A percentile compares a stretch with the other conserved stretches of the same genome.
Evolutionary conservation across 2,888 invertebrate genomes (phyloP).

Genomic region (Papilio protenor): DNA sequence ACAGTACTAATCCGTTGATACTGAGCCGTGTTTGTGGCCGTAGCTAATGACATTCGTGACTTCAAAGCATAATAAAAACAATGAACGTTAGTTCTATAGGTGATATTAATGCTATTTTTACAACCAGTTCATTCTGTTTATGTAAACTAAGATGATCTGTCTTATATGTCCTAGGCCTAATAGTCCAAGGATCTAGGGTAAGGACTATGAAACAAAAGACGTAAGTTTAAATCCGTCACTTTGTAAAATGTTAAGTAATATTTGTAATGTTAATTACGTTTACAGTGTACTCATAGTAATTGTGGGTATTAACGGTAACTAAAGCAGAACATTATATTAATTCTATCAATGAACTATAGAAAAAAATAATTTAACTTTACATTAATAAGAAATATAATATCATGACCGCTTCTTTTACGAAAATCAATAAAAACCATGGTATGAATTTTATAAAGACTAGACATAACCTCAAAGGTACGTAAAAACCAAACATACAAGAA

Average conservation of each 20-base stretch:
- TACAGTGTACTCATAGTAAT: not conserved
- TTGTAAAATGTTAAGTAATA: not conserved
- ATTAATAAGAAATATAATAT: not conserved
- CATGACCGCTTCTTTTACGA: too few relatives aligned
- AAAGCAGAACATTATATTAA: not conserved
- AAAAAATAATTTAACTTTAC: not conserved
- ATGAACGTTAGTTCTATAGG: conserved; percentile 23
- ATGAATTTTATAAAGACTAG: not conserved
- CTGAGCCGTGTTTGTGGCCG: conserved; percentile 32
- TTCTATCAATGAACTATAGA: not conserved
- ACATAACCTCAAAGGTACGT: not conserved
- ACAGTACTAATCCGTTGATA: conserved; percentile 23
- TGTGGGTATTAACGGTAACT: not conserved
- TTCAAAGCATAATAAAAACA: conserved; percentile 33
- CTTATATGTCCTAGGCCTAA: not conserved
- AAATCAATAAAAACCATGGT: not conserved
- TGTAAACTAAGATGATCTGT: not conserved
- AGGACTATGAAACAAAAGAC: not conserved
- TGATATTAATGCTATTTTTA: conserved; percentile 12
- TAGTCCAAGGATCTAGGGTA: not conserved
- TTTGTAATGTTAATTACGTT: not conserved
- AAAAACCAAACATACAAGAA: not conserved
- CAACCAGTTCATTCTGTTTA: conserved; percentile 3
- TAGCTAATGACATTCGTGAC: conserved; percentile 38
- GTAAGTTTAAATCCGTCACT: not conserved